A percentile compares a stretch with the other conserved stretches of the same genome.
phyloP scores from a whole-genome alignment of 2,888 invertebrate species.

The Pseudococcus viburni region DNA sequence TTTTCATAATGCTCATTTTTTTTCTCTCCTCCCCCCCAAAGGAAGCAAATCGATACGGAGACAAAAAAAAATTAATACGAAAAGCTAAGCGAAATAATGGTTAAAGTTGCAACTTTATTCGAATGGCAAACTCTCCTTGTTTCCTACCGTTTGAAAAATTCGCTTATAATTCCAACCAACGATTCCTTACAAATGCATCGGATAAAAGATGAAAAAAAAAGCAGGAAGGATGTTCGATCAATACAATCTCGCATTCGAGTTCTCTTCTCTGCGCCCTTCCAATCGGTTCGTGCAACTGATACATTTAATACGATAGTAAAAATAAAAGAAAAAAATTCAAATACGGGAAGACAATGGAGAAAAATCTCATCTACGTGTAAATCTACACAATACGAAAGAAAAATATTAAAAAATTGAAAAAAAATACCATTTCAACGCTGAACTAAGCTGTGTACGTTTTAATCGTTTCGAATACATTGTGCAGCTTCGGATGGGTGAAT shows the following conservation, averaged over 20 bases:
- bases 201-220: neutral
- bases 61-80: neutral
- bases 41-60: neutral
- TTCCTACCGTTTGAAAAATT: neutral
- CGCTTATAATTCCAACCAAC: neutral
- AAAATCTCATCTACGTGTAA: neutral
- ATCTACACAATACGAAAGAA: slow-evolving; percentile 16
- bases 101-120: neutral
- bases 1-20: neutral
- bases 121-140: neutral
- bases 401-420: slow-evolving; percentile 6
- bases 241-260: neutral
- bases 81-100: neutral
- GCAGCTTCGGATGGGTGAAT: neutral
- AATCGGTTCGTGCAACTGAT: neutral
- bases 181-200: slow-evolving; percentile 15
- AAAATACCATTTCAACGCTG: neutral
- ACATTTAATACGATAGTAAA: neutral
- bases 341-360: neutral
- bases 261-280: neutral
- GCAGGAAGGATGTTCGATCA: neutral
- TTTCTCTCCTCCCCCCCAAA: neutral
- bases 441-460: neutral
- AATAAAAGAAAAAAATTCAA: neutral
- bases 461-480: neutral